Conservation (phyloP, 1,140 invertebrate genomes). For the Brachionus paranguensis region DNA sequence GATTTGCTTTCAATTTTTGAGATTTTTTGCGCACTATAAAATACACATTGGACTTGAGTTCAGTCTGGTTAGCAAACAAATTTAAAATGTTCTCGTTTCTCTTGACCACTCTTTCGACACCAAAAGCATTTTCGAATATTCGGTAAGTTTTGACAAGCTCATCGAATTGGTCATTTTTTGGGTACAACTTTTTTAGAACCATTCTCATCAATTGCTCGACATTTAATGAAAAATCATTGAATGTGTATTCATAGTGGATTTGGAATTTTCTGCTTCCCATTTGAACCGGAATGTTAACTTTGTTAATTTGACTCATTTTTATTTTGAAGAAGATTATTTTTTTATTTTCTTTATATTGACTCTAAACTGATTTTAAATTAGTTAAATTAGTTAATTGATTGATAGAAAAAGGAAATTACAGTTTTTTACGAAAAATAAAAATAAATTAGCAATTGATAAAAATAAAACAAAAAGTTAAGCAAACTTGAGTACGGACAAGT, state of each 20-base stretch:
- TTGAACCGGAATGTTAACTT: not conserved
- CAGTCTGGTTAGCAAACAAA: not conserved
- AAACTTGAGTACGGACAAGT: not conserved
- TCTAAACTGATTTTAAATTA: not conserved
- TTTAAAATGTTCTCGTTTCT: not conserved
- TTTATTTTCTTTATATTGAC: not conserved
- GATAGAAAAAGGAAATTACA: not conserved
- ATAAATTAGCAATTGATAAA: not conserved
- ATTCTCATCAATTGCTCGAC: not conserved
- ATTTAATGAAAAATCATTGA: not conserved
- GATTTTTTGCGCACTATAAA: not conserved
- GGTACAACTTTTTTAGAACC: not conserved
- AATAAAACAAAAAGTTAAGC: not conserved
- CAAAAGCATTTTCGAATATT: slow-evolving; percentile 9
- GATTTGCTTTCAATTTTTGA: not conserved
- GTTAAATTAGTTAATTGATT: not conserved
- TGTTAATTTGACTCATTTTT: slow-evolving; percentile 4
- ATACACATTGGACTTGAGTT: not conserved
- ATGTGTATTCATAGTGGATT: not conserved
- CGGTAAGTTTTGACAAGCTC: not conserved
- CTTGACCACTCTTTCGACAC: not conserved
- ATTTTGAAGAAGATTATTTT: not conserved
- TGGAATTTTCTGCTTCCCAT: not conserved
- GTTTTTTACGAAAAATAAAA: not conserved
- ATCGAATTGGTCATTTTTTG: not conserved